Evolutionary conservation across 2,797 vertebrate genomes (phyloP).

Genomic region (Tangara arthus): DNA sequence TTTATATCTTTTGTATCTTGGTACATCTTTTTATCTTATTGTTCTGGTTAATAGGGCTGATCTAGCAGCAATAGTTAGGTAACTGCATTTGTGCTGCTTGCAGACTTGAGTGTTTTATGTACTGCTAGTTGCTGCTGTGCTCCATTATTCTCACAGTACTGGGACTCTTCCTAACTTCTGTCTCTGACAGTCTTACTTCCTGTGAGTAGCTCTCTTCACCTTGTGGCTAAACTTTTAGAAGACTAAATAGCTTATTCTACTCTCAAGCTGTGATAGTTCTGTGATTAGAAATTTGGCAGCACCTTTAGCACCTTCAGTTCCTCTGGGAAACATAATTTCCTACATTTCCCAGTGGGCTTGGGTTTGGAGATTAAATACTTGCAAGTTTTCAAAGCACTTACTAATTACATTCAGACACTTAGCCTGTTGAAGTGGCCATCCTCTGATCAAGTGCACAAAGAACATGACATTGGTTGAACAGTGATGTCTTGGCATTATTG

Average conservation of each 20-base stretch:
- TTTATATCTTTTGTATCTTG: not conserved
- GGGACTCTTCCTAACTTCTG: not conserved
- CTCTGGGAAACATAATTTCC: not conserved
- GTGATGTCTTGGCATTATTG: not conserved
- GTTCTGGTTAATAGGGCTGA: not conserved
- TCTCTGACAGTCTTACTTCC: not conserved
- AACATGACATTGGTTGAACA: not conserved
- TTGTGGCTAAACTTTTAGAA: not conserved
- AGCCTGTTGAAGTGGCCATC: not conserved
- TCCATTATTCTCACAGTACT: not conserved
- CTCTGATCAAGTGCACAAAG: not conserved
- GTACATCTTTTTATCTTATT: not conserved
- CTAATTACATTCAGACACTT: not conserved
- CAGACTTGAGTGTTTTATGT: not conserved
- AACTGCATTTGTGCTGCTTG: not conserved
- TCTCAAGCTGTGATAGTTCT: not conserved
- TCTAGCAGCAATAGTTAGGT: not conserved
- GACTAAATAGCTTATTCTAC: not conserved
- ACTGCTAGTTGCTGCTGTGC: not conserved
- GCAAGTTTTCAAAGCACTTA: not conserved
- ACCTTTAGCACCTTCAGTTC: not conserved
- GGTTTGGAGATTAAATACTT: not conserved
- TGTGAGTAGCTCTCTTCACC: not conserved
- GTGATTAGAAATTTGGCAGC: not conserved
- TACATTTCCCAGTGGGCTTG: not conserved